A percentile compares a stretch with the other conserved stretches of the same genome.
phyloP scores from a whole-genome alignment of 1,140 invertebrate species.

The Polyergus mexicanus region DNA sequence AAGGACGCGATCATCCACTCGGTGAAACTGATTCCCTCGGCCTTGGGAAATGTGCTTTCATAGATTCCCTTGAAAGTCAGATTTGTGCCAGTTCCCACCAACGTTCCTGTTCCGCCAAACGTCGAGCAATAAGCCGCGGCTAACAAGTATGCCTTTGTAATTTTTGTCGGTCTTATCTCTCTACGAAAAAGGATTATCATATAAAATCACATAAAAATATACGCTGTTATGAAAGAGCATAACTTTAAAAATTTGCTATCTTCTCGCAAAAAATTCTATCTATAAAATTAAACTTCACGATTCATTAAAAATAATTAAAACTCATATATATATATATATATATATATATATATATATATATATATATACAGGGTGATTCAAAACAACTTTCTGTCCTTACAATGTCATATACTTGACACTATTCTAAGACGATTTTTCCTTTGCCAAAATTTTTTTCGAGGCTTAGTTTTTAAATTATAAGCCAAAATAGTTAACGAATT shows the following conservation, averaged over 20 bases:
- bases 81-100: slow-evolving; percentile 96
- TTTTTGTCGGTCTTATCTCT: slow-evolving; percentile 88
- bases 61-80: slow-evolving; percentile 93
- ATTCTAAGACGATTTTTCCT: too few relatives aligned
- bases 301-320: too few relatives aligned
- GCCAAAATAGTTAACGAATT: too few relatives aligned
- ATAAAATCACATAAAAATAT: neutral
- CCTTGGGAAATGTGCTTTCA: slow-evolving; percentile 87
- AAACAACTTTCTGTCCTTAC: too few relatives aligned
- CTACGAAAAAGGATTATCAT: slow-evolving; percentile 76
- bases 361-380: too few relatives aligned
- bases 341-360: too few relatives aligned
- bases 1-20: slow-evolving; percentile 91
- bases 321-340: too few relatives aligned
- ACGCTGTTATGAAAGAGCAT: neutral
- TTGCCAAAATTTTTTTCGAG: too few relatives aligned
- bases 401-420: too few relatives aligned
- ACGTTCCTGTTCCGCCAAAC: slow-evolving; percentile 93
- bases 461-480: too few relatives aligned
- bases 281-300: neutral
- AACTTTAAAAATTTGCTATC: neutral
- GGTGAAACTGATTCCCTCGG: slow-evolving; percentile 90
- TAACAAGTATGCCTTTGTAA: slow-evolving; percentile 91
- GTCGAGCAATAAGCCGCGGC: slow-evolving; percentile 93
- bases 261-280: neutral